Base-by-base conservation (phyloP, 2,888 invertebrate genomes). In the Bellardia bayeri region DNA sequence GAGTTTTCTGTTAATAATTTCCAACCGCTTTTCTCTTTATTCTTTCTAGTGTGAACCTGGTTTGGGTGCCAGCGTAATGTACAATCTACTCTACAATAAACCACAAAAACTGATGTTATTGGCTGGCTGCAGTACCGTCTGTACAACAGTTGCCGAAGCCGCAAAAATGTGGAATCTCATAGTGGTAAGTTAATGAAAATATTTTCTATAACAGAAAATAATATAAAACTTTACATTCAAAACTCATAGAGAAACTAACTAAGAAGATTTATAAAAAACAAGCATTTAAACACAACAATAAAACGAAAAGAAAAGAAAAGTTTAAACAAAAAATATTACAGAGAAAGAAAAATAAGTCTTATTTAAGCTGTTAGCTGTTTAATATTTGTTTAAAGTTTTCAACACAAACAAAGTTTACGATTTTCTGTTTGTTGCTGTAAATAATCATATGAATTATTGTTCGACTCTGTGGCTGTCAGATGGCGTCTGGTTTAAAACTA, bases 91-190 rank as follows among this genome's bases (percentile, higher is more conserved):
- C 89, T 99, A 99, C 95, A 98, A 97, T 94, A 96, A 97, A 87
- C 99, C 99, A 23, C 97, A 97, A 92, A 99, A 99, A 94, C 95
- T 99, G 91, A 97, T 99, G 95, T 94, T 99, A 87, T 95, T 99
- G 75, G 98, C 98, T 58, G 99, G 99, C 76, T 99, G 99, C 94
- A 99, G 99, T 91, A 99, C 99, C 9, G 99, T 99, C 40, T 99
- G 99, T 92, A 99, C 99, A 33, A 99, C 99, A 64, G 99, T 99
- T 14, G 99, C 99, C 2, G 99, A 99, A 94, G 99, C 99, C 61
- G 99, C 99, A 82, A 99, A 98, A 94, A 99, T 99, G 98, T 99
- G 99, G 99, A 99, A 99, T 94, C 96, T 99, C 88, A 98, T 99
- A 93, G 99, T 99, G 95, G 99, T 99, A 94, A 96, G 97, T 96